Base-by-base conservation (phyloP, 2,888 invertebrate species). In the Diadromus collaris region DNA sequence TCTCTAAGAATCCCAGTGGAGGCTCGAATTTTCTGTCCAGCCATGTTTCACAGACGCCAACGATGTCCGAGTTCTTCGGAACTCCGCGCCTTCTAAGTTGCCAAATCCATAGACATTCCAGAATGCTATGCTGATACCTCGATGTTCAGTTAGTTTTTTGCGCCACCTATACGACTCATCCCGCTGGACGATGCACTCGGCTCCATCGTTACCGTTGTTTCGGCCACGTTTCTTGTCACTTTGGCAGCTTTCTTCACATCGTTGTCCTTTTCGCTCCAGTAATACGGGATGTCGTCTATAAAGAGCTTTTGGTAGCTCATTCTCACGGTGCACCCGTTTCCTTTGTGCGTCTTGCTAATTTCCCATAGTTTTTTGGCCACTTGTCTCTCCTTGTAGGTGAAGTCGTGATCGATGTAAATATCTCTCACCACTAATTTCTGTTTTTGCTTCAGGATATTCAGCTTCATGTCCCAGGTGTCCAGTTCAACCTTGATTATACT, bases 331-430 rank as follows among this genome's bases (percentile, higher is more conserved):
- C 19, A 19, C 4, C 46, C 46, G n/a, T 46, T 19, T 46, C 4
- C 46, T 46, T 7, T 46, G n/a, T 19, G 46, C n/a, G 19, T n/a
- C 19, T 46, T 46, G 7, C 46, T n/a, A 4, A 46, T n/a, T 19
- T 46, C 46, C 6, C 19, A 19, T 4, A 46, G n/a, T 7, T n/a
- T 46, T 7, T 46, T 46, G 6, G 46, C 46, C 19, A 46, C 46
- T 46, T 21, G 46, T 0, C 46, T 1, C 29, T 64, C 64, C 41
- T 64, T 64, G 41, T 41, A 5, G 7, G 34, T 72, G 6, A 19
- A 63, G 48, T 72, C 72, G 5, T 72, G 72, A 34, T 72, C 72
- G 29, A 72, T 72, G 34, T 51, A 72, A 13, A 72, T 46, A 27
- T 72, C 72, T 27, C 10, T 60, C 13, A 63, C 71, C 19, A 63